These are phyloP conservation scores for Hydrophis major DNA, from an alignment of 2,797 vertebrate genomes.

Conservation along the genomic window DNA sequence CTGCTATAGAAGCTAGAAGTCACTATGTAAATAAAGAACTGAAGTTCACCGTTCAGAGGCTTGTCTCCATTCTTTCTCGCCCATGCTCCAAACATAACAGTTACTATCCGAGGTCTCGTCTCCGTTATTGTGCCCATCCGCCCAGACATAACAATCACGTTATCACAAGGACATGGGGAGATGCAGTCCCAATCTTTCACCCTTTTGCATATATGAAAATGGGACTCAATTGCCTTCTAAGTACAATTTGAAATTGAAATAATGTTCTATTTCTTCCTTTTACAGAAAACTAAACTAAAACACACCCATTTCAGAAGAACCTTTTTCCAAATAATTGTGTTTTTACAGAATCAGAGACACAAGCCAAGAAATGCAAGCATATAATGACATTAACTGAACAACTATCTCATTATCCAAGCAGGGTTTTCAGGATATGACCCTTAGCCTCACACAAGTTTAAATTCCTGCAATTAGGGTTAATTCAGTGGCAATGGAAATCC, in stretches of 20 bases:
- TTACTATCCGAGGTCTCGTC: too few species aligned
- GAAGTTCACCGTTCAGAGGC: too few species aligned
- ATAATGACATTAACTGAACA: not conserved
- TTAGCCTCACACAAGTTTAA: slow-evolving; percentile 23
- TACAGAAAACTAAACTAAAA: not conserved
- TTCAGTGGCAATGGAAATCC: slow-evolving; percentile 7
- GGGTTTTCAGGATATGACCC: slow-evolving; percentile 10
- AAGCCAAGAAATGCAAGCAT: not conserved
- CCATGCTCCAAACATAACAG: too few species aligned
- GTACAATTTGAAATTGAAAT: not conserved
- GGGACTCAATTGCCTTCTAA: not conserved
- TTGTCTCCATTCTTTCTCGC: too few species aligned
- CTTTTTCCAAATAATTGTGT: not conserved
- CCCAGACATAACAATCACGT: too few species aligned
- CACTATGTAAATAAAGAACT: too few species aligned
- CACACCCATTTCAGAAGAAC: not conserved
- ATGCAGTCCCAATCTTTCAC: not conserved
- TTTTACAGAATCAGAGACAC: not conserved
- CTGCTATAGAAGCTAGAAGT: too few species aligned
- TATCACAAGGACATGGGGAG: not conserved
- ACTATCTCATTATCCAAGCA: slow-evolving; percentile 22
- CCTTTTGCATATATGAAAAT: not conserved
- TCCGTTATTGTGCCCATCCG: too few species aligned
- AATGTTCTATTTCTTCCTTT: not conserved
- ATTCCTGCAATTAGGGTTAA: slow-evolving; percentile 29